Evolutionary conservation across 2,888 invertebrate species (phyloP).

Genomic region (Urechis unicinctus): DNA sequence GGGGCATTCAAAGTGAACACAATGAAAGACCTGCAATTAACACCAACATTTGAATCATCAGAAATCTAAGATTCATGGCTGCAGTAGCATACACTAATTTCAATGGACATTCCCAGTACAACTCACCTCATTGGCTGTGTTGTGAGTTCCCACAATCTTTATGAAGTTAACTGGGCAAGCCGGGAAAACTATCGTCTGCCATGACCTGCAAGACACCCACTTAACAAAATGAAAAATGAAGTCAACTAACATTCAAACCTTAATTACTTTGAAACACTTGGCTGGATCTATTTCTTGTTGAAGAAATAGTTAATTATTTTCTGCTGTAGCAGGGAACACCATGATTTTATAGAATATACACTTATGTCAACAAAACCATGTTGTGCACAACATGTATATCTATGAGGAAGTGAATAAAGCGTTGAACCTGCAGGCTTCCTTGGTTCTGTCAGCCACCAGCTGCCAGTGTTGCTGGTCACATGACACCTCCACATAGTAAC

Average conservation of each 20-base stretch:
- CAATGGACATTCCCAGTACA: no score
- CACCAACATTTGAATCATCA: not conserved
- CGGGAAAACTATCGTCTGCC: slow-evolving; percentile 85
- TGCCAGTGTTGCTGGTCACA: slow-evolving; percentile 51
- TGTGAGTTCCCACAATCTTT: slow-evolving; percentile 89
- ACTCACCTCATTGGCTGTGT: slow-evolving; percentile 90
- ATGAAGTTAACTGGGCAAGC: slow-evolving; percentile 85
- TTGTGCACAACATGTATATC: not conserved
- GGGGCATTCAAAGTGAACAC: slow-evolving; percentile 96
- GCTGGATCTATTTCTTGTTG: no score
- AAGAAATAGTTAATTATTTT: no score
- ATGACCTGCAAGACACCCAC: no score
- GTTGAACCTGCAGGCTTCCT: slow-evolving; percentile 64
- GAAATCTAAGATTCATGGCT: not conserved
- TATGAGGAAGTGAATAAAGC: no score
- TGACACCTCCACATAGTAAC: slow-evolving; percentile 54
- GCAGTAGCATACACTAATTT: not conserved
- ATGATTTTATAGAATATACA: no score
- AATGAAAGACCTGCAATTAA: slow-evolving; percentile 76
- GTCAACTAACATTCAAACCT: no score
- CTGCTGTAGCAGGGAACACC: no score
- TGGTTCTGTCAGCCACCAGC: slow-evolving; percentile 77
- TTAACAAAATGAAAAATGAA: not conserved
- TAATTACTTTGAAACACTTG: no score
- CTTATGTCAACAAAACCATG: no score